Evolutionary conservation across 2,113 vertebrate genomes (phyloP), one percentile per base, ranked within the genome.

Genomic region (Gymnocephalus cernua): DNA sequence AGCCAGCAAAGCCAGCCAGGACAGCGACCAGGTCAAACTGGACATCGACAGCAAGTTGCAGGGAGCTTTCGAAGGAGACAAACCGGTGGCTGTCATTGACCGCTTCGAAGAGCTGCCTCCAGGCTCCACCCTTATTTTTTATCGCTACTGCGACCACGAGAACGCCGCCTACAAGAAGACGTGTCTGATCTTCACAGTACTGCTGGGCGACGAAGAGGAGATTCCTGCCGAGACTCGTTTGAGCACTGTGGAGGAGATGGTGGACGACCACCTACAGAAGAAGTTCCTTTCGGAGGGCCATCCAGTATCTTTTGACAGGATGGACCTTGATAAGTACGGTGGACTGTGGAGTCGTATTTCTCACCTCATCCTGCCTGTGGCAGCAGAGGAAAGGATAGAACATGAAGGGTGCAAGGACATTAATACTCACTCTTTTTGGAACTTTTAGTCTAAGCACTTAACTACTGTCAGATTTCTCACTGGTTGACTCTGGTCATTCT

Each of bases 71-170:
- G 83, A 92, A 15, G 93, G 91, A 0, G 94, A 94, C 53, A 80
- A 59, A 78, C 95, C 94, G 0, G 96, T 96, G 3, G 98, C 97
- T 0, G 95, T 99, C 57, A 86, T 99, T 3, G 95, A 99, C 41
- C 96, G 78, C 77, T 97, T 99, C 0, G 98, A 98, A 63, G 94
- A 96, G 80, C 94, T 99, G 15, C 98, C 98, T 0, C 96, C 98
- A 0, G 95, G 94, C 16, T 96, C 98, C 87, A 97, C 97, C 0
- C 94, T 99, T 13, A 99, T 99, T 88, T 99, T 99, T 85, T 99
- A 99, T 89, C 98, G 97, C 84, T 99, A 99, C 79, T 99, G 98
- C 0, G 98, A 99, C 88, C 98, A 99, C 0, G 97, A 98, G 90
- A 97, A 95, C 0, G 97, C 98, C 0, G 96, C 96, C 14, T 99